Evolutionary conservation across 2,113 vertebrate species (phyloP).

Genomic region (Austrofundulus limnaeus): DNA sequence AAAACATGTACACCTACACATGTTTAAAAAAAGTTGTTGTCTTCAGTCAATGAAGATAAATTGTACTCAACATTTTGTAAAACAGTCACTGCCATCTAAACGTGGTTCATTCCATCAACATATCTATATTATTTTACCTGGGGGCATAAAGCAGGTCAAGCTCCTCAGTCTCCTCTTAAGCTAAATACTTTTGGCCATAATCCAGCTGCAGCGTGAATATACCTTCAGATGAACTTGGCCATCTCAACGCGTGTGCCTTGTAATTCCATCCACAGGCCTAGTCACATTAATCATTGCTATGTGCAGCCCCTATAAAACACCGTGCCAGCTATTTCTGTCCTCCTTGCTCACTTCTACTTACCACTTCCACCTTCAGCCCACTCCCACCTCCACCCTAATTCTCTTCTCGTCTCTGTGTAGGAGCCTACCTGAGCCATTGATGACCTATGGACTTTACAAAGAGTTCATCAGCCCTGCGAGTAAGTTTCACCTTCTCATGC

Average conservation of each 20-base stretch:
- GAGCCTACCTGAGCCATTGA: constrained; percentile 96
- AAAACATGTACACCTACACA: too few relatives aligned
- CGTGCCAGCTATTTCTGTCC: constrained; percentile 68
- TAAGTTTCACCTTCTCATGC: constrained; percentile 72
- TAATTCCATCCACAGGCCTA: constrained; percentile 70
- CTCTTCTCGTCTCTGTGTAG: constrained; percentile 74
- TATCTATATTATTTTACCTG: constrained; percentile 22
- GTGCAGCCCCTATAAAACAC: constrained; percentile 75
- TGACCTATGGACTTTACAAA: constrained; percentile 95
- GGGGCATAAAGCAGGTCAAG: constrained; percentile 49
- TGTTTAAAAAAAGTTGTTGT: too few relatives aligned
- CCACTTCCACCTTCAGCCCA: constrained; percentile 22
- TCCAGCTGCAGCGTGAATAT: constrained; percentile 71
- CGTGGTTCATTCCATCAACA: constrained; percentile 1
- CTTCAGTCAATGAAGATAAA: neutral
- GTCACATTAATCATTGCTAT: constrained; percentile 77
- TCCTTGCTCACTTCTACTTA: constrained; percentile 55
- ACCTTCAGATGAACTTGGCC: constrained; percentile 81
- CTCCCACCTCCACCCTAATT: neutral
- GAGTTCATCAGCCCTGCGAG: constrained; percentile 94
- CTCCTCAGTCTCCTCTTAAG: constrained; percentile 60
- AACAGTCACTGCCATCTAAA: neutral
- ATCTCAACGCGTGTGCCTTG: constrained; percentile 68
- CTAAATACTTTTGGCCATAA: constrained; percentile 62
- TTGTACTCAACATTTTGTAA: neutral